Evolutionary conservation across 2,113 vertebrate genomes (phyloP).

Genomic region (Alosa alosa): DNA sequence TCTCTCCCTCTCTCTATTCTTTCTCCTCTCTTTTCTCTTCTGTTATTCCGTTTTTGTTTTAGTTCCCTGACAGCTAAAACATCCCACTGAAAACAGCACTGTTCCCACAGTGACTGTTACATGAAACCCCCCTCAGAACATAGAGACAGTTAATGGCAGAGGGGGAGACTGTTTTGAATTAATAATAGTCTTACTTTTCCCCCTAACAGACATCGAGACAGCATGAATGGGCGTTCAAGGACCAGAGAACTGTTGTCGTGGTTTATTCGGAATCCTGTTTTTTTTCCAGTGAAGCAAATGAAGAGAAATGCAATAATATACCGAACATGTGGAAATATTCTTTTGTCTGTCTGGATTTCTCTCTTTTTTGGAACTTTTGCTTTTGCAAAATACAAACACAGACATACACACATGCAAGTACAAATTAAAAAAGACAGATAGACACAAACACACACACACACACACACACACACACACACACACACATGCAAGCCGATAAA

Average conservation of each 20-base stretch:
- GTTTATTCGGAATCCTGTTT: neutral
- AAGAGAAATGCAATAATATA: no score
- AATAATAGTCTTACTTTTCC: neutral
- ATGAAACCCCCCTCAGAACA: neutral
- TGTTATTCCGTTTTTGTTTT: constrained; percentile 6
- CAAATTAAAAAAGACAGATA: neutral
- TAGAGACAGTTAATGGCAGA: neutral
- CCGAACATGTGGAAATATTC: neutral
- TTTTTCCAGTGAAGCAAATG: neutral
- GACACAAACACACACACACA: neutral
- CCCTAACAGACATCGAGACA: neutral
- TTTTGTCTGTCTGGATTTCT: neutral
- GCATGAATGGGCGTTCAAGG: neutral
- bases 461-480: neutral
- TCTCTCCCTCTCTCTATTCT: neutral
- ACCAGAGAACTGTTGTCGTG: neutral
- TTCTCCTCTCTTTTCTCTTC: neutral
- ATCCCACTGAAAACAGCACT: constrained; percentile 5
- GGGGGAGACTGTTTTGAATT: neutral
- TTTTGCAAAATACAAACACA: neutral
- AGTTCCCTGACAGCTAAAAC: constrained; percentile 9
- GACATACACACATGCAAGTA: neutral
- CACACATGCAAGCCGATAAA: neutral
- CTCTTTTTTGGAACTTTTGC: neutral
- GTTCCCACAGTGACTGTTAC: constrained; percentile 6